phyloP scores from a whole-genome alignment of 2,113 vertebrate species.

The Balaenoptera acutorostrata region DNA sequence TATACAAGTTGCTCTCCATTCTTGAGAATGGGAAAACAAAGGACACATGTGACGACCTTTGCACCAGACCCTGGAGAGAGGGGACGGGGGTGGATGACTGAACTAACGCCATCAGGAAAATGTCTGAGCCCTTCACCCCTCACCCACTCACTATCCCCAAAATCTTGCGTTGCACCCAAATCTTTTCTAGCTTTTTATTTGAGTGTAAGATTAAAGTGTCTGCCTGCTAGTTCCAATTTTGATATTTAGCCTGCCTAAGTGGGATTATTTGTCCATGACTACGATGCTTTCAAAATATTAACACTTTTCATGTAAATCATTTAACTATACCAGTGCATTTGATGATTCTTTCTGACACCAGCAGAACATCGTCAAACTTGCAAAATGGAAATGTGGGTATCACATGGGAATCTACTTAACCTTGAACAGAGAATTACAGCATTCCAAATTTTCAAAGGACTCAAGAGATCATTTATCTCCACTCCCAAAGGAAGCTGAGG shows the following conservation, averaged over 20 bases:
- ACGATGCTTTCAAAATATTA: neutral
- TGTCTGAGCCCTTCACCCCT: neutral
- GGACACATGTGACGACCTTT: neutral
- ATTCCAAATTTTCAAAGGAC: neutral
- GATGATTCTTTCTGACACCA: neutral
- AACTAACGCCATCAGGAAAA: neutral
- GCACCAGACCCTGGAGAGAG: neutral
- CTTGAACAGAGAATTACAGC: neutral
- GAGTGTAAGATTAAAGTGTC: neutral
- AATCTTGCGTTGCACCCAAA: neutral
- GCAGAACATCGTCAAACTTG: neutral
- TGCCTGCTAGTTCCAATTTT: neutral
- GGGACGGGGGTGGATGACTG: neutral
- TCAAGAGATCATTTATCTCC: neutral
- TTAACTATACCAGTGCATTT: neutral
- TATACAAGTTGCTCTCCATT: neutral
- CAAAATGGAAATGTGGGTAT: neutral
- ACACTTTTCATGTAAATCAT: neutral
- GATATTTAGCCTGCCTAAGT: neutral
- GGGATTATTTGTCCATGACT: neutral
- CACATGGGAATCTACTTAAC: neutral
- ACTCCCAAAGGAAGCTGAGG: neutral
- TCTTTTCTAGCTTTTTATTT: neutral
- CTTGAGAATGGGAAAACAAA: neutral
- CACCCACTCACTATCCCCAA: neutral